These are phyloP conservation scores for Triplophysa dalaica DNA, from an alignment of 2,113 vertebrate species.

Conservation along the genomic window DNA sequence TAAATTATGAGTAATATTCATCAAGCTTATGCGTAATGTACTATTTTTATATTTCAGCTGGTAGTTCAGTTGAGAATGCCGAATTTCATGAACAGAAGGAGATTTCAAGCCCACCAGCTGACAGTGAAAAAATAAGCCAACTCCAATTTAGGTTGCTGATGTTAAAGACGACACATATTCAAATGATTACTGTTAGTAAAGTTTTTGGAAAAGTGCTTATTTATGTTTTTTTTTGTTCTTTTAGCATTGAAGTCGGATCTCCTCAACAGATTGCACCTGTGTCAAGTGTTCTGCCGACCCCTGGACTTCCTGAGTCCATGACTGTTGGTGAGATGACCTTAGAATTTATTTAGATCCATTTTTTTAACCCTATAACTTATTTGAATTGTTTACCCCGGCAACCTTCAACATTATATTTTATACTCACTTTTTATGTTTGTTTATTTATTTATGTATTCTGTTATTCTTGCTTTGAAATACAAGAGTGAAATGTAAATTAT, in stretches of 20 bases:
- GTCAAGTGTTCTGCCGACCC: slow-evolving; percentile 71
- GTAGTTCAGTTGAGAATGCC: slow-evolving; percentile 71
- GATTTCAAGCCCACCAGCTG: slow-evolving; percentile 54
- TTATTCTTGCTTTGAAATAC: too few relatives aligned
- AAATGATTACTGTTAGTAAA: background rate
- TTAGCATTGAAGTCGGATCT: slow-evolving; percentile 82
- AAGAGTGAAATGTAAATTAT: too few relatives aligned
- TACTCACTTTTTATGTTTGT: too few relatives aligned
- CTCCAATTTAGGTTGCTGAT: slow-evolving; percentile 76
- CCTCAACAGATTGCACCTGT: slow-evolving; percentile 68
- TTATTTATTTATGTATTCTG: too few relatives aligned
- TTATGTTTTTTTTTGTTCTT: slow-evolving; percentile 24
- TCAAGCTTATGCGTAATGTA: background rate
- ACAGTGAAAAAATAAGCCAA: slow-evolving; percentile 69
- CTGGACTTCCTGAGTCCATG: slow-evolving; percentile 88
- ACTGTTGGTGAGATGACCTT: slow-evolving; percentile 84
- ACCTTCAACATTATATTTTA: too few relatives aligned
- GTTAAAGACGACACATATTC: slow-evolving; percentile 1
- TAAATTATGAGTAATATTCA: background rate
- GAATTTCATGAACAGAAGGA: slow-evolving; percentile 76
- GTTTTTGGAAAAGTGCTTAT: background rate
- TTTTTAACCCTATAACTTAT: background rate
- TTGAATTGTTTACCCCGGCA: background rate
- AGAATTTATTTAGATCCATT: background rate
- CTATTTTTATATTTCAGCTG: slow-evolving; percentile 59